Evolutionary conservation across 1,140 invertebrate species (phyloP).

Genomic region (Drosophila pseudoananassae): DNA sequence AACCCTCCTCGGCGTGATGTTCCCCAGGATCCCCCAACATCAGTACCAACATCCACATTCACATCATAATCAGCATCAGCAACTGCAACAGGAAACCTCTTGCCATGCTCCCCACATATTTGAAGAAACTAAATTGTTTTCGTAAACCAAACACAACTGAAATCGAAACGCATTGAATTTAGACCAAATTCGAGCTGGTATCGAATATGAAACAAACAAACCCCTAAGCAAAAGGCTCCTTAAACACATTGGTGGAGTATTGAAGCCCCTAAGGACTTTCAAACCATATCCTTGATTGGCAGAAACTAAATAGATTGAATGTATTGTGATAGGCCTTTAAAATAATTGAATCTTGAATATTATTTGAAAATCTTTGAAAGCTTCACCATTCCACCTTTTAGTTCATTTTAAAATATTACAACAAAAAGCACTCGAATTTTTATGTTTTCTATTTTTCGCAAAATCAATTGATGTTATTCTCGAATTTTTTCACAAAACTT

Average conservation of each 20-base stretch:
- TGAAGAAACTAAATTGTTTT: conserved; percentile 61
- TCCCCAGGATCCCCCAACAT: conserved; percentile 7
- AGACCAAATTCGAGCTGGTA: conserved; percentile 82
- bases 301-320: conserved; percentile 12
- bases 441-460: conserved; percentile 12
- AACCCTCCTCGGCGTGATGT: conserved; percentile 74
- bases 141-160: conserved; percentile 52
- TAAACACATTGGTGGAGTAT: conserved; percentile 4
- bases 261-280: conserved; percentile 9
- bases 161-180: conserved; percentile 79
- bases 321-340: conserved; percentile 24
- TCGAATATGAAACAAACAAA: conserved; percentile 67
- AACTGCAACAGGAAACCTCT: conserved; percentile 72
- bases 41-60: conserved; percentile 9
- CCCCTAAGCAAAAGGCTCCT: conserved; percentile 30
- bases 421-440: conserved; percentile 54
- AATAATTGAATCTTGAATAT: conserved; percentile 4
- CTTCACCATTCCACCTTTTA: neutral
- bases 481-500: conserved; percentile 19
- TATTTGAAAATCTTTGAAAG: conserved; percentile 12
- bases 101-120: conserved; percentile 66
- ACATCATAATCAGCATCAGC: conserved; percentile 4
- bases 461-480: conserved; percentile 23
- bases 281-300: neutral
- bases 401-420: conserved; percentile 6